Evolutionary conservation across 2,797 vertebrate genomes (phyloP).

Genomic region (Taenioides sp.): DNA sequence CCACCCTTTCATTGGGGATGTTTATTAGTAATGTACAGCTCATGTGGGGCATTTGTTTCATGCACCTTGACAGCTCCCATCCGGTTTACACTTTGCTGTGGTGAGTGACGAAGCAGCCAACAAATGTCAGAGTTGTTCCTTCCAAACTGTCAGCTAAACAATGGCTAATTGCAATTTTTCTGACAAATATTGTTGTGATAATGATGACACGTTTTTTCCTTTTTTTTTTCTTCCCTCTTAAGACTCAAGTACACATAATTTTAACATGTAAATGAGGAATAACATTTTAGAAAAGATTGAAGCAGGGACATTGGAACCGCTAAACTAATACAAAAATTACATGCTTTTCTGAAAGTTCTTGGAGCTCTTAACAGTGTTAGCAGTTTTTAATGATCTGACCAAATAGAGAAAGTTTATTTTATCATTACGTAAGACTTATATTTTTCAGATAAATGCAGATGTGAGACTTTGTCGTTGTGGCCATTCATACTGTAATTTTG

Average conservation of each 20-base stretch:
- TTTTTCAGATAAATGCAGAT: no score
- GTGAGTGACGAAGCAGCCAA: conserved; percentile 65
- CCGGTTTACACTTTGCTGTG: conserved; percentile 61
- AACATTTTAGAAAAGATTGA: background rate
- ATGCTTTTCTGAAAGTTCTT: background rate
- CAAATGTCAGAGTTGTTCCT: conserved; percentile 56
- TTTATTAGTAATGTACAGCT: conserved; percentile 42
- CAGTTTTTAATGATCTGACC: no score
- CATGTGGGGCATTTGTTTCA: conserved; percentile 53
- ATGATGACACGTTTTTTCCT: background rate
- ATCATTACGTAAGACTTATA: no score
- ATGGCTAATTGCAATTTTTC: background rate
- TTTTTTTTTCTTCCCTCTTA: no score
- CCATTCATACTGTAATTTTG: no score
- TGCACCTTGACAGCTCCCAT: conserved; percentile 47
- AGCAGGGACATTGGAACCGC: background rate
- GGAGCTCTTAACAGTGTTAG: no score
- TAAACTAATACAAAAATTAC: background rate
- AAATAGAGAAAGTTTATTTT: no score
- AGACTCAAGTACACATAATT: no score
- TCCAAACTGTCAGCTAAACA: background rate
- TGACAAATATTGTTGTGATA: background rate
- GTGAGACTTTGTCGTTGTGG: no score
- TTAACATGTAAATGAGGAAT: no score
- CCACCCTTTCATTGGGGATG: conserved; percentile 9